Evolutionary conservation across 2,797 vertebrate genomes (phyloP).

Genomic region (Mus caroli): DNA sequence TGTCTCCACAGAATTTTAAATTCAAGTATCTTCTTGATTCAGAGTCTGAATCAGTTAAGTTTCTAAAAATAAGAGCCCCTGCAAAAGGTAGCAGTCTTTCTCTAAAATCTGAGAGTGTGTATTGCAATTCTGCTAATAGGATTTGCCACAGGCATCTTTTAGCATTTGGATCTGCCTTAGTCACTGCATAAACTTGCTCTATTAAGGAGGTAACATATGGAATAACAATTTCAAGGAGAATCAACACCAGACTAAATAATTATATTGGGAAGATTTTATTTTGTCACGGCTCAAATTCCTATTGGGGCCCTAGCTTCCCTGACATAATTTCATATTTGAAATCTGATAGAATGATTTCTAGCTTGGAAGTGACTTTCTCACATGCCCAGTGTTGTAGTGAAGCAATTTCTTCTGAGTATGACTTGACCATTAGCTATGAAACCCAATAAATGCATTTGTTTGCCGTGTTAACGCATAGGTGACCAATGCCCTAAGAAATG

Average conservation of each 20-base stretch:
- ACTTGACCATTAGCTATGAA: background rate
- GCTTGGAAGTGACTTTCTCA: background rate
- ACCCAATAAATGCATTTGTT: background rate
- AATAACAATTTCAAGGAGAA: slow-evolving; percentile 27
- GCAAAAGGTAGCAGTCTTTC: slow-evolving; percentile 23
- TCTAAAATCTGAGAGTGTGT: slow-evolving; percentile 2
- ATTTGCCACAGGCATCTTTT: slow-evolving; percentile 44
- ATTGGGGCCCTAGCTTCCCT: background rate
- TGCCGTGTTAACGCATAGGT: background rate
- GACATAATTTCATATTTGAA: background rate
- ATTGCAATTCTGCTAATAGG: slow-evolving; percentile 28
- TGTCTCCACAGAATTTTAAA: background rate
- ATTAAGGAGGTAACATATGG: slow-evolving; percentile 27
- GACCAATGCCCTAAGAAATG: background rate
- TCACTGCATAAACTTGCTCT: slow-evolving; percentile 44
- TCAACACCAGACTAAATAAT: slow-evolving; percentile 43
- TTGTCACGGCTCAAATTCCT: background rate
- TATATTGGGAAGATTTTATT: slow-evolving; percentile 6
- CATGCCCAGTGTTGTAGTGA: background rate
- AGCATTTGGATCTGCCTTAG: slow-evolving; percentile 43
- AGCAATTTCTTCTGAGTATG: background rate
- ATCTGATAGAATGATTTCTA: background rate
- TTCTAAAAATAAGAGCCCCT: slow-evolving; percentile 50
- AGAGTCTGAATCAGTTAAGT: background rate
- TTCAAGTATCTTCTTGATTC: background rate